Base-by-base conservation (phyloP, 37 sponge, comb jelly and placozoan genomes). In the Halisarca cf. caerulea region DNA sequence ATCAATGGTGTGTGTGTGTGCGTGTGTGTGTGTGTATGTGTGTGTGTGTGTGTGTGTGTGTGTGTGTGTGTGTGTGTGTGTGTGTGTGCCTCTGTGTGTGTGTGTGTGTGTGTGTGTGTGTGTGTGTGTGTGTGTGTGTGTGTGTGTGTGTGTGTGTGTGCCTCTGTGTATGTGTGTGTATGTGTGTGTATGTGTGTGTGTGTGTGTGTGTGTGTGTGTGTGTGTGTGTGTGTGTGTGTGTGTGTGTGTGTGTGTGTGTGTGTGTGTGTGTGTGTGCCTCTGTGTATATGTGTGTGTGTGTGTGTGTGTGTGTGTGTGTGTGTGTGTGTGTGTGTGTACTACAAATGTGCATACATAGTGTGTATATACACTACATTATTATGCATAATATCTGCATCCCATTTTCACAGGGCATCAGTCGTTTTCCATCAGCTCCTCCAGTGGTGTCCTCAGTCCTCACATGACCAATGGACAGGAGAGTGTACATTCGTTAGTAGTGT, bases 91-190 rank as follows among this genome's bases (percentile, higher is more conserved):
- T 73, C 6, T 20, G 64, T 62, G 23, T 15, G 15, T 27, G 23
- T 62, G 64, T 15, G 64, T 62, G 23, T 62, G 64, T 73, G 77
- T 28, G 38, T 28, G 44, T 40, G 78, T 77, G 7, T 28, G 37
- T 37, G 25, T 5, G 78, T 77, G 25, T 28, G 78, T 77, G 25
- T 77, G 44, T 73, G 6, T 28, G 37, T 34, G 17, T 73, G 39
- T 73, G 17, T 73, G 39, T 73, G 17, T 28, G 17, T 34, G 38
- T 73, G 64, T 27, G 15, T 20, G 64, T 62, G 23, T 15, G 15
- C 23, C 4, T 62, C 18, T 15, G 64, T 62, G 23, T 62, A 23
- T 73, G 77, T 28, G 38, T 28, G 44, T 40, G 78, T 77, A n/a
- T 28, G 37, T 37, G 25, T 5, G 78, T 77, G 25, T 28, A 44